These are phyloP conservation scores for Microtus oregoni DNA, from an alignment of 2,113 vertebrate genomes.

Conservation along the genomic window DNA sequence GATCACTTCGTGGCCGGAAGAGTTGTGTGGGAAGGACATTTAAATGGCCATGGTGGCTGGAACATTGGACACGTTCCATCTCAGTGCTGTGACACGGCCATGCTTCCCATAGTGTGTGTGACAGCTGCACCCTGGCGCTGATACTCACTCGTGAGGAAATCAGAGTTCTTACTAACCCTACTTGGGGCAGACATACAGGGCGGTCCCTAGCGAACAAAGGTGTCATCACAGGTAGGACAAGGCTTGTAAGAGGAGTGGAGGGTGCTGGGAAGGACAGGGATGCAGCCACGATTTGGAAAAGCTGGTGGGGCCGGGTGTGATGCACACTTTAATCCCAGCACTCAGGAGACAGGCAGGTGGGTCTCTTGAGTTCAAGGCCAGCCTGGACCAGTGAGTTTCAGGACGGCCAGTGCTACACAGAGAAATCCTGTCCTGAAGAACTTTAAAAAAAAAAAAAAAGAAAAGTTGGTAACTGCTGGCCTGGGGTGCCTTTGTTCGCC, in stretches of 20 bases:
- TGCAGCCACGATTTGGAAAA: neutral
- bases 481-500: neutral
- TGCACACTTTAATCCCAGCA: neutral
- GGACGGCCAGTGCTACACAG: neutral
- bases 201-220: neutral
- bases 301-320: accelerated
- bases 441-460: too few relatives aligned
- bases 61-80: constrained; percentile 8
- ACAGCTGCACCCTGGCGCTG: neutral
- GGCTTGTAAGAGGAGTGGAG: neutral
- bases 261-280: neutral
- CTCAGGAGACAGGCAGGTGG: neutral
- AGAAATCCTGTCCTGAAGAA: neutral
- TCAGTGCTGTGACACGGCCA: neutral
- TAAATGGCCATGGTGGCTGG: neutral
- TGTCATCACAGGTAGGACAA: neutral
- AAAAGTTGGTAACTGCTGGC: accelerated
- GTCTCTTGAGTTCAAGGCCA: neutral
- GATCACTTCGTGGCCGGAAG: neutral
- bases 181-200: constrained; percentile 9
- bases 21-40: constrained; percentile 21
- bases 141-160: neutral
- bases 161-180: neutral
- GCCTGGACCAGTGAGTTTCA: neutral
- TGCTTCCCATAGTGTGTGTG: neutral